A percentile compares a stretch with the other conserved stretches of the same genome.
phyloP scores from a whole-genome alignment of 2,797 vertebrate genomes.

The Melanitta fusca region DNA sequence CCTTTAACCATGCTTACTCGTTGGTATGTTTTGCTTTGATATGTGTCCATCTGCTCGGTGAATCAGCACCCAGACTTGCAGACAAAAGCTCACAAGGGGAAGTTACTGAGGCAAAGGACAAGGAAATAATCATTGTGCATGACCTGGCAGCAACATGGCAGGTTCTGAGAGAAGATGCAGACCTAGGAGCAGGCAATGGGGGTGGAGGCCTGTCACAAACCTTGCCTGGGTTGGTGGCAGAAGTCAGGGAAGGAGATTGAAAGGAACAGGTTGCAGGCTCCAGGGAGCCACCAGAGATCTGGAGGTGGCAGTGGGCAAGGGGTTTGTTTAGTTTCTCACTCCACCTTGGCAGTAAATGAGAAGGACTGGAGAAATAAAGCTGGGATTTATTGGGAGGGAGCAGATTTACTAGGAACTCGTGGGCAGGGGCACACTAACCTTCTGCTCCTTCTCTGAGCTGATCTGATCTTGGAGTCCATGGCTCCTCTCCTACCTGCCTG shows the following conservation, averaged over 20 bases:
- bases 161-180: neutral
- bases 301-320: neutral
- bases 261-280: neutral
- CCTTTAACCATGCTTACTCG: neutral
- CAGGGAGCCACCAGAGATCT: neutral
- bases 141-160: neutral
- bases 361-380: neutral
- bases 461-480: fast-evolving
- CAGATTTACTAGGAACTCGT: slow-evolving; percentile 23
- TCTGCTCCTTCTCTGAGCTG: neutral
- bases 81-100: neutral
- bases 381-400: slow-evolving; percentile 24
- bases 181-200: fast-evolving
- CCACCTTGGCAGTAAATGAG: neutral
- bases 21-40: neutral
- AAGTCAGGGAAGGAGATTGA: neutral
- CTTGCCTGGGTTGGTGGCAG: neutral
- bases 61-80: fast-evolving
- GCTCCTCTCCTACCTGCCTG: neutral
- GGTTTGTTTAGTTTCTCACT: neutral
- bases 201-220: neutral
- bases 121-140: neutral
- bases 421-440: neutral
- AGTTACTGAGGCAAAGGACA: neutral
- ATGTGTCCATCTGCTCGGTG: neutral